Conservation (phyloP, 1,140 invertebrate genomes). For the Diprion similis region DNA sequence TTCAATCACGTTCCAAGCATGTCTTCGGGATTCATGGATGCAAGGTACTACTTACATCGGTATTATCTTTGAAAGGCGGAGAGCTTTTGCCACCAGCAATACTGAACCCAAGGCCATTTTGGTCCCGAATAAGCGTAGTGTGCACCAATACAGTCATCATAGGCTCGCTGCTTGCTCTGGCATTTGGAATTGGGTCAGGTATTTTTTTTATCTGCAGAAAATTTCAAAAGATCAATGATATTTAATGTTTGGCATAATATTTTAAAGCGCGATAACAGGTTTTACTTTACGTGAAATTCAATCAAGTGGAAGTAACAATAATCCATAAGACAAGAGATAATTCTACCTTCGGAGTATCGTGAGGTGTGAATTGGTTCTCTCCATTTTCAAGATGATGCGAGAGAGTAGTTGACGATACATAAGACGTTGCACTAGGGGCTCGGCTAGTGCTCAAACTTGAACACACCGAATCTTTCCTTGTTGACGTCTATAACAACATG, state of each 20-base stretch:
- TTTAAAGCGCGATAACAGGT: no score
- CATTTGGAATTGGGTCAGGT: slow-evolving; percentile 50
- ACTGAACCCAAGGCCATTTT: slow-evolving; percentile 91
- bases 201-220: slow-evolving; percentile 52
- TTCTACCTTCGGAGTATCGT: slow-evolving; percentile 53
- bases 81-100: slow-evolving; percentile 94
- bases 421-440: slow-evolving; percentile 63
- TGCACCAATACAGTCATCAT: slow-evolving; percentile 67
- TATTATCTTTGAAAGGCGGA: slow-evolving; percentile 76
- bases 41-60: slow-evolving; percentile 60
- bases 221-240: slow-evolving; percentile 20
- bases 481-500: slow-evolving; percentile 33
- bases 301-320: neutral
- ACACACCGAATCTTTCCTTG: slow-evolving; percentile 60
- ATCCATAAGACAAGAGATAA: slow-evolving; percentile 20
- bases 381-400: slow-evolving; percentile 61
- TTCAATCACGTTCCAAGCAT: slow-evolving; percentile 4
- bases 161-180: slow-evolving; percentile 45
- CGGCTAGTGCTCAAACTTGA: slow-evolving; percentile 64
- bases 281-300: slow-evolving; percentile 12
- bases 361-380: slow-evolving; percentile 40
- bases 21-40: no score
- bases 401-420: slow-evolving; percentile 58
- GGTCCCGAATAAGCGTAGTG: slow-evolving; percentile 89
- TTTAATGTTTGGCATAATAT: neutral